Evolutionary conservation across 2,797 vertebrate genomes (phyloP).

Genomic region (Cirrhinus molitorella): DNA sequence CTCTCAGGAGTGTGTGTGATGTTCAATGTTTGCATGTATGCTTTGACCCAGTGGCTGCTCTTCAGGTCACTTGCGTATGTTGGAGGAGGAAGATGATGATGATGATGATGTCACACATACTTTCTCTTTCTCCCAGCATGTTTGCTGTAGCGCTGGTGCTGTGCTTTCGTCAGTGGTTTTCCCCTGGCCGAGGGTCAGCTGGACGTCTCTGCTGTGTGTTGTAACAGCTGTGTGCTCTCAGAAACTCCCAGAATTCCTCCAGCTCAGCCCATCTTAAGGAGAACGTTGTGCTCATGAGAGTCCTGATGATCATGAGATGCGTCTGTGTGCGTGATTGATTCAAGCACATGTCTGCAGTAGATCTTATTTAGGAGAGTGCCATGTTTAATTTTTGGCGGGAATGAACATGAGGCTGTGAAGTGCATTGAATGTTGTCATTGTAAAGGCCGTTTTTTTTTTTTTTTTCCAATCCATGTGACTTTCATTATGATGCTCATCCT

Average conservation of each 20-base stretch:
- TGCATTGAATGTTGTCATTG: too few species aligned
- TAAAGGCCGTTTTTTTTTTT: too few species aligned
- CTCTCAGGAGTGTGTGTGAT: background rate
- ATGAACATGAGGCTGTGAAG: background rate
- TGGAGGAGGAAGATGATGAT: conserved; percentile 53
- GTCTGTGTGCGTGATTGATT: background rate
- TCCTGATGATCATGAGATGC: background rate
- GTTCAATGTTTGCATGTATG: background rate
- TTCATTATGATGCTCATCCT: too few species aligned
- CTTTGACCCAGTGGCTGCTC: background rate
- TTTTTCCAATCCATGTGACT: background rate
- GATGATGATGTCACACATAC: background rate
- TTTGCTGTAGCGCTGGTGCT: background rate
- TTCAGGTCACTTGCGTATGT: conserved; percentile 51
- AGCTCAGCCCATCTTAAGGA: background rate
- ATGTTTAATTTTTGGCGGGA: background rate
- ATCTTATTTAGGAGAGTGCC: background rate
- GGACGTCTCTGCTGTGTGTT: background rate
- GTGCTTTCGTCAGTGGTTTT: conserved; percentile 34
- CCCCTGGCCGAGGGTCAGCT: conserved; percentile 37
- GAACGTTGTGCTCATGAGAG: background rate
- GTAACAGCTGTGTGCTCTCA: conserved; percentile 25
- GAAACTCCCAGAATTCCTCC: background rate
- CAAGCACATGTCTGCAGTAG: background rate
- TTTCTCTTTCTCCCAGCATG: background rate